phyloP scores from a whole-genome alignment of 92 coral and sea anemone genomes.

The Scolanthus callimorphus region DNA sequence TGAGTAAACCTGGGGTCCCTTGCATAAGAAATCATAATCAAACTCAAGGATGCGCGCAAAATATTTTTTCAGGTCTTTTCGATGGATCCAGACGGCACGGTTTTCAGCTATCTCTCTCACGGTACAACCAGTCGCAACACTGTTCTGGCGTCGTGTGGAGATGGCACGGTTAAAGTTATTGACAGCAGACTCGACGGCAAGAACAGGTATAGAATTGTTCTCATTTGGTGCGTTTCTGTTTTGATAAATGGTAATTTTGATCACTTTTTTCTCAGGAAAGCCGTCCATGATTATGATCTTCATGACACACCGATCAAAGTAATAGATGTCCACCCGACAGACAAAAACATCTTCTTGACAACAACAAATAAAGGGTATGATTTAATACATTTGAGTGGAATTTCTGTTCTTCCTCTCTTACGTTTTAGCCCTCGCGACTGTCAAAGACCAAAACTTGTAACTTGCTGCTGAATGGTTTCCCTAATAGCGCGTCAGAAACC shows the following conservation, averaged over 20 bases:
- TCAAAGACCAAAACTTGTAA: too few species aligned
- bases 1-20: too few species aligned
- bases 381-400: neutral
- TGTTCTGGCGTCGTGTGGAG: conserved; percentile 55
- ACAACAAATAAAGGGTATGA: conserved; percentile 79
- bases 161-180: conserved; percentile 55
- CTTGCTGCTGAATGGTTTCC: too few species aligned
- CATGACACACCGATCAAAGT: conserved; percentile 79
- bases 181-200: conserved; percentile 55
- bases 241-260: neutral
- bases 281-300: conserved; percentile 43
- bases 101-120: conserved; percentile 58
- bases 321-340: conserved; percentile 73
- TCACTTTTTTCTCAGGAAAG: conserved; percentile 10
- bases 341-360: conserved; percentile 65
- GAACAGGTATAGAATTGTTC: conserved; percentile 45
- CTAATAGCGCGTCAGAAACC: too few species aligned
- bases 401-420: neutral
- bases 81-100: conserved; percentile 60
- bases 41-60: too few species aligned
- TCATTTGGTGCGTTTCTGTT: neutral
- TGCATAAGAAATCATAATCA: too few species aligned
- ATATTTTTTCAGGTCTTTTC: conserved; percentile 59
- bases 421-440: too few species aligned
- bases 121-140: conserved; percentile 69